Evolutionary conservation across 92 coral and sea anemone genomes (phyloP).

Genomic region (Bergia sp.): DNA sequence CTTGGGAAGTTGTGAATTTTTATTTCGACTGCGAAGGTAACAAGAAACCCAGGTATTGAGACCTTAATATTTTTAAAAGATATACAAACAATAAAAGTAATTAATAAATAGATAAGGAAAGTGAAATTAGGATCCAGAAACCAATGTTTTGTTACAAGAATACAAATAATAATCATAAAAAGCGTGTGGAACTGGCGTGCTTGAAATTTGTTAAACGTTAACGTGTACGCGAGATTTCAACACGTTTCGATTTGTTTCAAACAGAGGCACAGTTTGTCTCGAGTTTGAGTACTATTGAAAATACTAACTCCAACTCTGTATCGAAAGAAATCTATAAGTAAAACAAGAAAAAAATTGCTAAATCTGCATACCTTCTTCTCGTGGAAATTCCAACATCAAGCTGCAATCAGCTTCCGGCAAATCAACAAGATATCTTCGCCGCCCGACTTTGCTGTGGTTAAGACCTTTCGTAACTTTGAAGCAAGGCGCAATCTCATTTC

Average conservation of each 20-base stretch:
- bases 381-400: slow-evolving; percentile 62
- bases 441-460: slow-evolving; percentile 87
- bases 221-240: neutral
- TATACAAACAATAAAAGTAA: slow-evolving; percentile 1
- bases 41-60: neutral
- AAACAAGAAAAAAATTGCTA: no score
- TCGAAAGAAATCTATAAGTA: neutral
- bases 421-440: slow-evolving; percentile 81
- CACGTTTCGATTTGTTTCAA: neutral
- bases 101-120: neutral
- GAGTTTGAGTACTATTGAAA: neutral
- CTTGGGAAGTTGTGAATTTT: neutral
- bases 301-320: neutral
- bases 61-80: neutral
- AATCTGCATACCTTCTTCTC: slow-evolving; percentile 65
- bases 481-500: slow-evolving; percentile 71
- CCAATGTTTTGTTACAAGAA: neutral
- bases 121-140: neutral
- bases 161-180: neutral
- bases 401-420: slow-evolving; percentile 79
- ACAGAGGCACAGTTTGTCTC: neutral
- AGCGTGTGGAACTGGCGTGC: neutral
- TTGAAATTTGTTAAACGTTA: neutral
- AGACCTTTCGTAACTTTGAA: slow-evolving; percentile 79
- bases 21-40: neutral